Evolutionary conservation across 2,113 vertebrate species (phyloP).

Genomic region (Machaerirhynchus nigripectus): DNA sequence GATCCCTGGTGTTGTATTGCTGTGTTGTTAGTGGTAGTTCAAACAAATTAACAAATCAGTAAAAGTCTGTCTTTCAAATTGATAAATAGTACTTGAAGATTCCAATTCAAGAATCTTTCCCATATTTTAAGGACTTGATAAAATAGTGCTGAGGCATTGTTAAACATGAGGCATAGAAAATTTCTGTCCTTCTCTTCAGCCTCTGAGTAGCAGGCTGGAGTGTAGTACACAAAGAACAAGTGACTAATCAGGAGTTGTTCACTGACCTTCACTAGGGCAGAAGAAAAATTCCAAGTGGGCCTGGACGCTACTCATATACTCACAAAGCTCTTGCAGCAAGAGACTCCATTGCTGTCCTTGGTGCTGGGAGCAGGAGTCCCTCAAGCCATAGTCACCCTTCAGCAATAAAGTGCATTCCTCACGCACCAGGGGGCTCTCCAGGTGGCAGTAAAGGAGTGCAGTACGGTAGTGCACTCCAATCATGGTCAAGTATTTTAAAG

Average conservation of each 20-base stretch:
- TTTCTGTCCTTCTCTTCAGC: neutral
- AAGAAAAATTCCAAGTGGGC: neutral
- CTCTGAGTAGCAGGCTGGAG: neutral
- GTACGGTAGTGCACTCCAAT: neutral
- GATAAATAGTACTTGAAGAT: neutral
- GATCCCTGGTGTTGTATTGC: neutral
- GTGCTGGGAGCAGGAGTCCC: neutral
- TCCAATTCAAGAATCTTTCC: neutral
- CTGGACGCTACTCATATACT: accelerated
- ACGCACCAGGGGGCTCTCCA: neutral
- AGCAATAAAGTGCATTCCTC: neutral
- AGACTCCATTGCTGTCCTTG: neutral
- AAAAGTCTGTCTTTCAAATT: neutral
- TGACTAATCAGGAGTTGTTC: neutral
- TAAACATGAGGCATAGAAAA: neutral
- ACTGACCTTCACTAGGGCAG: neutral
- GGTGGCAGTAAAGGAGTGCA: neutral
- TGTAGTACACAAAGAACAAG: neutral
- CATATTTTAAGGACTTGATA: neutral
- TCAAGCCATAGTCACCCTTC: neutral
- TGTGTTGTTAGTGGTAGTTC: neutral
- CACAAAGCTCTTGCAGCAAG: neutral
- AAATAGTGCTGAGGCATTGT: neutral
- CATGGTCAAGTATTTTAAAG: neutral
- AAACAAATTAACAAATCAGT: neutral